Conservation (phyloP, 2,797 vertebrate species). For the Lithobates sylvaticus region DNA sequence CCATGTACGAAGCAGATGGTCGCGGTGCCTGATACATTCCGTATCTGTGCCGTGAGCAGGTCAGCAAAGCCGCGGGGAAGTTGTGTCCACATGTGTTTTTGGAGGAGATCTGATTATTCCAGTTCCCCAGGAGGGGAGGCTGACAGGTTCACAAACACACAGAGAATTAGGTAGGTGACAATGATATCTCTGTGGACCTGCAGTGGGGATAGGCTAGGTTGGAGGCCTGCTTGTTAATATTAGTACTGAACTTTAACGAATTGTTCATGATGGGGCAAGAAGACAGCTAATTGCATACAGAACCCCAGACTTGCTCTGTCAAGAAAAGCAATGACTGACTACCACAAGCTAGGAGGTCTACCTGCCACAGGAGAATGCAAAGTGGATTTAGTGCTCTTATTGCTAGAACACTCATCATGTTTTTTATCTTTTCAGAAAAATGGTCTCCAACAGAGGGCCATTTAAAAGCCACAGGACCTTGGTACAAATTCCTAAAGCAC, state of each 20-base stretch:
- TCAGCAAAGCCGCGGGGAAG: neutral
- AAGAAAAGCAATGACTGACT: neutral
- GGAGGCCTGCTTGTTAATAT: neutral
- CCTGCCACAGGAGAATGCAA: neutral
- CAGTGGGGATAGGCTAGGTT: constrained; percentile 13
- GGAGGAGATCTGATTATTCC: constrained; percentile 23
- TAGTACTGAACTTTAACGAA: neutral
- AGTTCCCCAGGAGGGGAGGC: neutral
- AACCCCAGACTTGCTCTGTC: neutral
- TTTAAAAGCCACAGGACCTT: neutral
- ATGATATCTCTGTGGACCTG: constrained; percentile 16
- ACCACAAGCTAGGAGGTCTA: neutral
- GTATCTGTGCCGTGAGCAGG: constrained; percentile 15
- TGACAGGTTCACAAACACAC: constrained; percentile 43
- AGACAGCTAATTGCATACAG: neutral
- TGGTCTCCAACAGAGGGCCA: neutral
- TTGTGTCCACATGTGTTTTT: neutral
- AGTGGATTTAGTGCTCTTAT: neutral
- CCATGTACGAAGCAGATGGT: constrained; percentile 34
- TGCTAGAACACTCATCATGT: neutral
- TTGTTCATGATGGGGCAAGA: neutral
- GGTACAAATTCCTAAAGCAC: neutral
- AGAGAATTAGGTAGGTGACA: constrained; percentile 30
- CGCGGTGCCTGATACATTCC: constrained; percentile 23
- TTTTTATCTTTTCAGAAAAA: neutral